Evolutionary conservation across 2,888 invertebrate genomes (phyloP).

Genomic region (Chaitophorus viminalis): DNA sequence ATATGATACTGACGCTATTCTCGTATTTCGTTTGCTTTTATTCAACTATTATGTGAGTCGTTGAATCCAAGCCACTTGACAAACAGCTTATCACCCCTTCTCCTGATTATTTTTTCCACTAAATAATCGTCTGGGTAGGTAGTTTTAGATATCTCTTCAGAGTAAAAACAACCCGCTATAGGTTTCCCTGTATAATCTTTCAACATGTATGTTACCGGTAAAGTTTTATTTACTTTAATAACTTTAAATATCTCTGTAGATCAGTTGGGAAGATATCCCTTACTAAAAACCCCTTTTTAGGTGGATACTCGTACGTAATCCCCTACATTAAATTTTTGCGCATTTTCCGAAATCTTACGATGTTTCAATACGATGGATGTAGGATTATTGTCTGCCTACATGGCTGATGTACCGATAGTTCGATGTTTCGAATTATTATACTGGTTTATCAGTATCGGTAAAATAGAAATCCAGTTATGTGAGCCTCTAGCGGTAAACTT

Average conservation of each 20-base stretch:
- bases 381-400: constrained; percentile 64
- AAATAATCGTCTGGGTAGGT: constrained; percentile 48
- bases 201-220: constrained; percentile 37
- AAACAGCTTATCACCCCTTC: neutral
- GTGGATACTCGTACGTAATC: constrained; percentile 66
- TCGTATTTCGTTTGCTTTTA: neutral
- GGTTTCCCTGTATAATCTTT: constrained; percentile 17
- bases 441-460: constrained; percentile 62
- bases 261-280: constrained; percentile 66
- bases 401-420: constrained; percentile 65
- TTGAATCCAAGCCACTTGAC: constrained; percentile 62
- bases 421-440: constrained; percentile 30
- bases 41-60: constrained; percentile 40
- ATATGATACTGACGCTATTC: neutral
- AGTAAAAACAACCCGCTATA: constrained; percentile 49
- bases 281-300: constrained; percentile 66
- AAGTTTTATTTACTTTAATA: constrained; percentile 65
- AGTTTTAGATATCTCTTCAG: constrained; percentile 55
- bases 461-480: constrained; percentile 64
- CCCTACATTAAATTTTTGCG: constrained; percentile 65
- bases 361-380: too few species aligned
- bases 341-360: neutral
- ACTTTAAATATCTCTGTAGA: constrained; percentile 66
- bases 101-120: constrained; percentile 45
- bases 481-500: constrained; percentile 57